Conservation (phyloP, 2,113 vertebrate genomes). For the Diadophis punctatus region DNA sequence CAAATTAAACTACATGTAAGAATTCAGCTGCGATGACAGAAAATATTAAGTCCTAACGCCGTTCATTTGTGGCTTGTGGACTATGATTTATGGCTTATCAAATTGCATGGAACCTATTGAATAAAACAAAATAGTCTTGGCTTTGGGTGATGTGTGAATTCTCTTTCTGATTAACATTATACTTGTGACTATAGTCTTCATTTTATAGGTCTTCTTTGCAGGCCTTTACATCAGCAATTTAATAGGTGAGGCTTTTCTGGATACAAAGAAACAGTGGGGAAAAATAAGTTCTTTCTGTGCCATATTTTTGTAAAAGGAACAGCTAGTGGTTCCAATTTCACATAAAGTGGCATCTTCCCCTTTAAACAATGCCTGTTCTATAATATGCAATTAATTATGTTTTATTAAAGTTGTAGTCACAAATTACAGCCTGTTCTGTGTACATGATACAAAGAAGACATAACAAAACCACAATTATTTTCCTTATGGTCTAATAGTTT, state of each 20-base stretch:
- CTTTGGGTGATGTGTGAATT: neutral
- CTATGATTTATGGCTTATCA: neutral
- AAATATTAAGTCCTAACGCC: neutral
- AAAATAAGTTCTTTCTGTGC: neutral
- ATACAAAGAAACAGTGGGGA: neutral
- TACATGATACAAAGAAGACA: neutral
- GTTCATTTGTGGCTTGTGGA: neutral
- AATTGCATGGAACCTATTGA: neutral
- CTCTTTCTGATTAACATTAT: neutral
- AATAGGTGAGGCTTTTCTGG: neutral
- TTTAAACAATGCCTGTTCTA: neutral
- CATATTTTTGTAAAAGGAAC: neutral
- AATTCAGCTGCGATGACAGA: neutral
- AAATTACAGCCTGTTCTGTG: neutral
- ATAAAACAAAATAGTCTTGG: neutral
- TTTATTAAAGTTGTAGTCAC: neutral
- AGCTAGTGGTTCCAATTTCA: neutral
- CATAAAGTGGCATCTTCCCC: neutral
- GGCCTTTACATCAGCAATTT: neutral
- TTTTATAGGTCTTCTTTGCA: neutral
- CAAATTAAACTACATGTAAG: neutral
- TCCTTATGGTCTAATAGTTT: neutral
- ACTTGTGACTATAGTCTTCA: no score
- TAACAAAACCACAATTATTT: neutral
- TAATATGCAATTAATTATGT: neutral